These are phyloP conservation scores for Eudemis profundana DNA, from an alignment of 2,888 invertebrate genomes.

Conservation along the genomic window DNA sequence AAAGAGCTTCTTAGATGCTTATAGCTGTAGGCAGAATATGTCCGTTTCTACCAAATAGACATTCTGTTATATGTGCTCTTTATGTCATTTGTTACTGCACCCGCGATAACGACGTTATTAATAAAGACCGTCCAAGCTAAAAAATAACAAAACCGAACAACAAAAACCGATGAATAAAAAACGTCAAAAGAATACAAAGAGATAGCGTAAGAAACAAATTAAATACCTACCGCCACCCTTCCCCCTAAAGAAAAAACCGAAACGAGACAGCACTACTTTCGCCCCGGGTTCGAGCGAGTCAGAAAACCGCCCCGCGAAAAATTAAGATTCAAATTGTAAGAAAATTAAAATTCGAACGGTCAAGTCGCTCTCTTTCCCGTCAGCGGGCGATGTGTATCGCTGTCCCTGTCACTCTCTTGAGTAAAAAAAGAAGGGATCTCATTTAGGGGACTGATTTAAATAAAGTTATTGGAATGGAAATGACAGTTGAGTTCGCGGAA, in stretches of 20 bases:
- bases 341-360: conserved; percentile 85
- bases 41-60: too few relatives aligned
- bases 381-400: conserved; percentile 28
- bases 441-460: conserved; percentile 58
- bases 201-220: conserved; percentile 44
- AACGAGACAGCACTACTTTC: conserved; percentile 61
- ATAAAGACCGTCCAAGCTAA: too few relatives aligned
- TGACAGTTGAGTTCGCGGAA: conserved; percentile 55
- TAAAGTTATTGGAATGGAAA: conserved; percentile 70
- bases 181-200: conserved; percentile 44
- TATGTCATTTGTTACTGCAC: too few relatives aligned
- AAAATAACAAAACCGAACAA: conserved; percentile 10
- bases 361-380: conserved; percentile 65
- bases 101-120: too few relatives aligned
- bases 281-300: conserved; percentile 57
- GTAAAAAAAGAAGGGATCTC: conserved; percentile 73
- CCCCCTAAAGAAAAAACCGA: conserved; percentile 64
- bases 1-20: too few relatives aligned
- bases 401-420: conserved; percentile 56
- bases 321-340: conserved; percentile 85
- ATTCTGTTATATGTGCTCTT: too few relatives aligned
- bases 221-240: conserved; percentile 49
- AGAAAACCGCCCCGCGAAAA: conserved; percentile 75
- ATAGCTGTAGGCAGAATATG: too few relatives aligned
- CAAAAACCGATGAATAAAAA: conserved; percentile 26